Conservation (phyloP, 2,888 invertebrate species). For the Bimastos eiseni region DNA sequence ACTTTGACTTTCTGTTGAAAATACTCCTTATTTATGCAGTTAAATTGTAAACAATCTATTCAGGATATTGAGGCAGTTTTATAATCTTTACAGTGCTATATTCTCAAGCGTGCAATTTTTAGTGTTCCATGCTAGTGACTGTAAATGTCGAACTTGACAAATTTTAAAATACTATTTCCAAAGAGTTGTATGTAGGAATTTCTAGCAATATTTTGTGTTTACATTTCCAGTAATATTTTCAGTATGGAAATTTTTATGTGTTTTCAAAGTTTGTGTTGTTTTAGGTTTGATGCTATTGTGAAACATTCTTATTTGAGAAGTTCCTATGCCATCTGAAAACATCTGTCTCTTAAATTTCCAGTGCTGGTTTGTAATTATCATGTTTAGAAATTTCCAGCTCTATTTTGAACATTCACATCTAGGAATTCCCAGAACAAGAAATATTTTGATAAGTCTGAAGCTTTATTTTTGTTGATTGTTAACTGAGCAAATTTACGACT, state of each 20-base stretch:
- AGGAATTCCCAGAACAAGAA: neutral
- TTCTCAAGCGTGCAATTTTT: neutral
- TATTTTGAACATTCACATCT: neutral
- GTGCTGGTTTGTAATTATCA: neutral
- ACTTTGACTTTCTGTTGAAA: neutral
- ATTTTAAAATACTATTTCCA: neutral
- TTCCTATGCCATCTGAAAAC: neutral
- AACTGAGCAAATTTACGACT: neutral
- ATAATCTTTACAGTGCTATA: neutral
- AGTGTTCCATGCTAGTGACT: neutral
- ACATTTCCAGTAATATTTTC: neutral
- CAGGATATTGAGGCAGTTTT: neutral
- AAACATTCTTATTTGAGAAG: neutral
- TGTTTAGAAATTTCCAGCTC: neutral
- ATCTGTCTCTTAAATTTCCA: neutral
- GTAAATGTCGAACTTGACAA: neutral
- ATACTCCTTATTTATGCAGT: slow-evolving; percentile 8
- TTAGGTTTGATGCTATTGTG: neutral
- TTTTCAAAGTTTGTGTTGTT: neutral
- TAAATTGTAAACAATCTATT: slow-evolving; percentile 4
- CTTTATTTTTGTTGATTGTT: neutral
- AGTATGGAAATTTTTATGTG: neutral
- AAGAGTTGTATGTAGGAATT: neutral
- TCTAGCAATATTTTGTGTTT: neutral
- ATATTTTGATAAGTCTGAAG: neutral